Evolutionary conservation across 23 tunicate species (phyloP), one percentile per base, ranked within the genome.

Genomic region (Ciona savignyi): DNA sequence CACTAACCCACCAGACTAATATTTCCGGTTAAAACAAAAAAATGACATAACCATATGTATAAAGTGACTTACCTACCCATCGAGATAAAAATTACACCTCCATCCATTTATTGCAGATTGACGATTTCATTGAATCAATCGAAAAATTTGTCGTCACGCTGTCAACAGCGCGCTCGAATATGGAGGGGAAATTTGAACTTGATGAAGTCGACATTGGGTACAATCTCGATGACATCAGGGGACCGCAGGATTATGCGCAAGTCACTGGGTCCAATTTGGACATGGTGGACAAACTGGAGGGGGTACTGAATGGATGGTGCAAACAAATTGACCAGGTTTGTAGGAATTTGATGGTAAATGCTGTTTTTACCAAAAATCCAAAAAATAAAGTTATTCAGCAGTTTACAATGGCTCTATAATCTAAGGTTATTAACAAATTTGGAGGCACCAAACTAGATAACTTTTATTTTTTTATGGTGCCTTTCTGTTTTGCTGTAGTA

Each of bases 241-340:
- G 96, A 0, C 97, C 97, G 24, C 74, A 74, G 2, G 97, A 90
- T 69, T 90, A 77, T 42, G 61, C 79, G 1, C 85, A 84, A 31
- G 81, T 81, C 24, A 90, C 85, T 27, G 32, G 73, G 3, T 51
- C 74, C 30, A 89, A 95, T 51, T 28, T 81, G 0, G 99, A 95
- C 66, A 34, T 95, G 70, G 83, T 88, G 0, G 99, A 82, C 60
- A 95, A 95, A 67, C 63, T 95, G 42, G 99, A 95, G 64, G 82
- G 34, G 23, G 86, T 95, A 27, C 78, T 95, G 30, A 80, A 30
- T 32, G 87, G 79, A 1, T 95, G 99, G 99, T 95, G 97, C 66
- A 95, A 88, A 35, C 97, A 95, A 62, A 95, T 95, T n/a, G 99
- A 95, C 27, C 99, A 88, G 83, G 97, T 90, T 42, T 9, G 63